Conservation (phyloP, 2,113 vertebrate species). For the Syngnathus typhle region DNA sequence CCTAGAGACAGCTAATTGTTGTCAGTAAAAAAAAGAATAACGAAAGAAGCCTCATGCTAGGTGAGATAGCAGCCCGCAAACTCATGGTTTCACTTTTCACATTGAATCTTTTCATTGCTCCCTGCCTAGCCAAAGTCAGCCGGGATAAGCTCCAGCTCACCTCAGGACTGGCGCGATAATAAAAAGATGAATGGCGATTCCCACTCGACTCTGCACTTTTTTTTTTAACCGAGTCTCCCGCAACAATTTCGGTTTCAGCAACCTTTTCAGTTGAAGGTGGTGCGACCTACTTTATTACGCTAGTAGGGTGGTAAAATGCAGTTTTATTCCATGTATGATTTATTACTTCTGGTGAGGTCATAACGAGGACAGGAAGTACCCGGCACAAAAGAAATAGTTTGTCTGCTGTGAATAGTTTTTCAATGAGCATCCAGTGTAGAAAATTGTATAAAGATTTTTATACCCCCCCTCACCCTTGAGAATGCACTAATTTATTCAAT, state of each 20-base stretch:
- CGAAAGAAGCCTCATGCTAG: background rate
- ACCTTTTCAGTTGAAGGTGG: background rate
- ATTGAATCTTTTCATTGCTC: background rate
- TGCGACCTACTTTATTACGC: conserved; percentile 4
- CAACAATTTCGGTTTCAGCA: background rate
- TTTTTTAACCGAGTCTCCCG: background rate
- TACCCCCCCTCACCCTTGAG: too few species aligned
- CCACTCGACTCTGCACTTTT: background rate
- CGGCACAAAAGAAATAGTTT: background rate
- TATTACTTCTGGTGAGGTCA: background rate
- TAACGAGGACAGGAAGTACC: background rate
- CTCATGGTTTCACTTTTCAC: background rate
- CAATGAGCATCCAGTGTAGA: too few species aligned
- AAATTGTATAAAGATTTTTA: too few species aligned
- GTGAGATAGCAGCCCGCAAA: background rate
- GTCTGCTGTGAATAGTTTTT: background rate
- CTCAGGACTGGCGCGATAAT: background rate
- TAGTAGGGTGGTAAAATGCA: background rate
- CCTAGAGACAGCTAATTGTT: conserved; percentile 10
- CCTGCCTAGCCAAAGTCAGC: background rate
- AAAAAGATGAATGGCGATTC: background rate
- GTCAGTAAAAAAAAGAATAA: conserved; percentile 9
- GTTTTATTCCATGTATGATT: conserved; percentile 1
- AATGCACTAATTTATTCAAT: too few species aligned
- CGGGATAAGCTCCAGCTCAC: background rate